phyloP scores from a whole-genome alignment of 2,797 vertebrate species.

The Esox masquinongy region DNA sequence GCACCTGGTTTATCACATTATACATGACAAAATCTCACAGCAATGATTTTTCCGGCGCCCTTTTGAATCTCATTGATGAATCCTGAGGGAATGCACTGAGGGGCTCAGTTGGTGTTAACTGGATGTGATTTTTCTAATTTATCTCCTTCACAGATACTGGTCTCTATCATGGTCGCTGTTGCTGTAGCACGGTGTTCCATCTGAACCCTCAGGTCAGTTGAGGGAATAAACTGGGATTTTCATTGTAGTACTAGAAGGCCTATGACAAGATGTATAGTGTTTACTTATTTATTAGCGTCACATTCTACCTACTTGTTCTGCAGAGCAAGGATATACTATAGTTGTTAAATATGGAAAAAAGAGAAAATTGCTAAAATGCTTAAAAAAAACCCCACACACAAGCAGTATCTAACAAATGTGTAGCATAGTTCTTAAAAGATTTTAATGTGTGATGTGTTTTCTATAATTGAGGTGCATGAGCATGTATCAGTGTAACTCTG shows the following conservation, averaged over 20 bases:
- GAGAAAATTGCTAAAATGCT: not conserved
- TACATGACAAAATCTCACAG: conserved; percentile 5
- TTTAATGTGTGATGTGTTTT: conserved; percentile 43
- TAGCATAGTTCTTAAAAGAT: not conserved
- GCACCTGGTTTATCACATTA: conserved; percentile 8
- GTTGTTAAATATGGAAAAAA: not conserved
- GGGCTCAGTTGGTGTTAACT: conserved; percentile 51
- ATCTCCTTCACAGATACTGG: conserved; percentile 32
- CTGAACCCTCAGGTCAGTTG: conserved; percentile 33
- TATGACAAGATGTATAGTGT: not conserved
- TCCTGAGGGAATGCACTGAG: conserved; percentile 7
- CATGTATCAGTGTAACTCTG: conserved; percentile 14
- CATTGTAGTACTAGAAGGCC: conserved; percentile 17
- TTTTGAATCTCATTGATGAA: conserved; percentile 26
- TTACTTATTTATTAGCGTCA: not conserved
- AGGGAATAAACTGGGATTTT: conserved; percentile 5
- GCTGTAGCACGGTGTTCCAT: conserved; percentile 13
- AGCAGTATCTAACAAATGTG: not conserved
- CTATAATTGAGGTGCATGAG: conserved; percentile 45
- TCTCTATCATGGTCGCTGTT: conserved; percentile 26
- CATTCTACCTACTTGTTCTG: not conserved
- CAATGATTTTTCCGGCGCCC: conserved; percentile 10
- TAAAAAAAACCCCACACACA: not conserved
- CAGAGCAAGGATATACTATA: not conserved
- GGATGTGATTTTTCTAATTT: conserved; percentile 55